Percentiles rank a stretch among this genome's conserved stretches.
phyloP scores from a whole-genome alignment of 2,113 vertebrate species.

The Halcyon malimbica region DNA sequence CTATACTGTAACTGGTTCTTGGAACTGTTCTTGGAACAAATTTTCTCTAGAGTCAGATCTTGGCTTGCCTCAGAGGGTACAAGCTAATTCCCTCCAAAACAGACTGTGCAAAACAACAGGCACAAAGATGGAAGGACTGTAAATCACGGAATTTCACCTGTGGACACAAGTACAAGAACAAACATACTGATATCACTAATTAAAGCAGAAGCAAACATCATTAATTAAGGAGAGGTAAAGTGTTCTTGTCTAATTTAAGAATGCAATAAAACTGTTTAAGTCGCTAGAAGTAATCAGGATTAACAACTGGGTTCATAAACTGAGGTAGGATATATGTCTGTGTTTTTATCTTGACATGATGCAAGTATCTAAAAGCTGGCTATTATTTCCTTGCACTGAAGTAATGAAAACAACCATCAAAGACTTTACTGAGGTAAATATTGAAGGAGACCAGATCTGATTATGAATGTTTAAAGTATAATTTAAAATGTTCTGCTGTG shows the following conservation, averaged over 20 bases:
- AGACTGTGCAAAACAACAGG: not conserved
- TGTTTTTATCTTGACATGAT: not conserved
- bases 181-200: not conserved
- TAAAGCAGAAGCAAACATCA: not conserved
- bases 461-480: not conserved
- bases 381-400: not conserved
- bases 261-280: not conserved
- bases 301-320: not conserved
- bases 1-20: not conserved
- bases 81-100: rapidly evolving
- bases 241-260: not conserved
- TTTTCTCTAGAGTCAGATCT: not conserved
- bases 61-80: not conserved
- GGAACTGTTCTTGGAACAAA: not conserved
- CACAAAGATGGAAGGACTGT: not conserved
- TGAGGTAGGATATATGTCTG: not conserved
- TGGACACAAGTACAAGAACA: not conserved
- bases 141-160: not conserved
- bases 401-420: not conserved
- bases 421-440: not conserved
- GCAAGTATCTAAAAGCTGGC: not conserved
- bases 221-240: not conserved
- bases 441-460: not conserved
- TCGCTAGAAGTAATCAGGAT: not conserved
- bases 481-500: not conserved